These are phyloP conservation scores for Brachyopa scutellaris DNA, from an alignment of 2,888 invertebrate species.

Conservation along the genomic window DNA sequence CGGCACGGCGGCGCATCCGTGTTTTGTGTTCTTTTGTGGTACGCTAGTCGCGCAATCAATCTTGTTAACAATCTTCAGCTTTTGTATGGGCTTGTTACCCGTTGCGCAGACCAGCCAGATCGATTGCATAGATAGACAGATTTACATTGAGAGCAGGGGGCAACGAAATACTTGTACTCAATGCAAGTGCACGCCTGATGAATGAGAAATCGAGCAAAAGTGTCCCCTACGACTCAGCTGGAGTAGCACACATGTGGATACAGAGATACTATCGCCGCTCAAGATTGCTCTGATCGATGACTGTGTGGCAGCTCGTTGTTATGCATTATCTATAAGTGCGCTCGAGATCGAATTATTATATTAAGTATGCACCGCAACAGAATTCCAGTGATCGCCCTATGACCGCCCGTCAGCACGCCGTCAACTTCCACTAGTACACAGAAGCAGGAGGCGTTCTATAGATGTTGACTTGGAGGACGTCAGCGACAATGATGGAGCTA, in stretches of 20 bases:
- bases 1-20: too few species aligned
- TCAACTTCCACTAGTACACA: neutral
- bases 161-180: slow-evolving; percentile 11
- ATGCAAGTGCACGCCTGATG: slow-evolving; percentile 64
- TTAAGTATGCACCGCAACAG: slow-evolving; percentile 57
- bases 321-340: slow-evolving; percentile 62
- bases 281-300: slow-evolving; percentile 67
- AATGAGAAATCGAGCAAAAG: slow-evolving; percentile 58
- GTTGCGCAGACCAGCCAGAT: slow-evolving; percentile 47
- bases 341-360: slow-evolving; percentile 65
- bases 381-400: slow-evolving; percentile 57
- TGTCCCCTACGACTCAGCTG: slow-evolving; percentile 41
- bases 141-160: slow-evolving; percentile 45
- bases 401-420: slow-evolving; percentile 40
- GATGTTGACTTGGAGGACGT: slow-evolving; percentile 58
- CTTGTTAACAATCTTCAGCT: slow-evolving; percentile 74
- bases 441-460: slow-evolving; percentile 57
- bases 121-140: slow-evolving; percentile 70
- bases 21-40: slow-evolving; percentile 58
- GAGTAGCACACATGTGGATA: slow-evolving; percentile 25
- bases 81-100: slow-evolving; percentile 65
- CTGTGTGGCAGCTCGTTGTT: slow-evolving; percentile 49
- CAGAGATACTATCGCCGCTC: slow-evolving; percentile 59
- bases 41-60: slow-evolving; percentile 74
- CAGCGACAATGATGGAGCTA: slow-evolving; percentile 26